phyloP scores from a whole-genome alignment of 1,140 invertebrate species.

The Drosophila simulans region DNA sequence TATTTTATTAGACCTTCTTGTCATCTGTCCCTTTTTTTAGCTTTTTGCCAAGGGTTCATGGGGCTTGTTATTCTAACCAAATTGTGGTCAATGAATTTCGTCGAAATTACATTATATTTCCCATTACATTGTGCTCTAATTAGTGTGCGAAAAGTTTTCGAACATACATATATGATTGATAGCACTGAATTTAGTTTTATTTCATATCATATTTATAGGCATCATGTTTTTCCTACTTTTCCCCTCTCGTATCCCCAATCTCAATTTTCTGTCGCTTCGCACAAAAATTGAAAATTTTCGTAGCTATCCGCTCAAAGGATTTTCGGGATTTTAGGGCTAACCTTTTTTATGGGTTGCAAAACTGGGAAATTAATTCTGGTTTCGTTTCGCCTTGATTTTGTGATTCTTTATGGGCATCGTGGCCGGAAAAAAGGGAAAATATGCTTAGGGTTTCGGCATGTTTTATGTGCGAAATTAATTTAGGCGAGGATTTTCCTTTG shows the following conservation, averaged over 20 bases:
- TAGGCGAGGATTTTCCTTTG: constrained; percentile 34
- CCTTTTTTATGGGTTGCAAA: constrained; percentile 36
- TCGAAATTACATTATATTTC: constrained; percentile 23
- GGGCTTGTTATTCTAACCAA: constrained; percentile 29
- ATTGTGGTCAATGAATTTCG: constrained; percentile 23
- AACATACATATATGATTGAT: constrained; percentile 2
- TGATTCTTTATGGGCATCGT: constrained; percentile 34
- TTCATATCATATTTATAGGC: neutral
- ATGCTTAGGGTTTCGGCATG: constrained; percentile 37
- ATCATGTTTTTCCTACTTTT: no score
- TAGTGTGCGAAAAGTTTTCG: constrained; percentile 10
- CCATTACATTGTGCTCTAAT: constrained; percentile 24
- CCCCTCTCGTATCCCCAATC: neutral
- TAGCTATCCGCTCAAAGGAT: constrained; percentile 31
- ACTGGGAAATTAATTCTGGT: constrained; percentile 57
- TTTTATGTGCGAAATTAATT: constrained; percentile 54
- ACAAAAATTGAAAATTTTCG: constrained; percentile 24
- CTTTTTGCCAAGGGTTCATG: neutral
- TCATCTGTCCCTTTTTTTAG: constrained; percentile 28
- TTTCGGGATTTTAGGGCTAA: constrained; percentile 26
- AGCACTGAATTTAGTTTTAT: neutral
- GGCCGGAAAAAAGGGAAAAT: constrained; percentile 15
- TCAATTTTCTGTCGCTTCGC: neutral
- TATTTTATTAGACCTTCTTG: constrained; percentile 50
- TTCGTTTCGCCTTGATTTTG: constrained; percentile 47